phyloP scores from a whole-genome alignment of 2,797 vertebrate genomes.

The Graptemys geographica region DNA sequence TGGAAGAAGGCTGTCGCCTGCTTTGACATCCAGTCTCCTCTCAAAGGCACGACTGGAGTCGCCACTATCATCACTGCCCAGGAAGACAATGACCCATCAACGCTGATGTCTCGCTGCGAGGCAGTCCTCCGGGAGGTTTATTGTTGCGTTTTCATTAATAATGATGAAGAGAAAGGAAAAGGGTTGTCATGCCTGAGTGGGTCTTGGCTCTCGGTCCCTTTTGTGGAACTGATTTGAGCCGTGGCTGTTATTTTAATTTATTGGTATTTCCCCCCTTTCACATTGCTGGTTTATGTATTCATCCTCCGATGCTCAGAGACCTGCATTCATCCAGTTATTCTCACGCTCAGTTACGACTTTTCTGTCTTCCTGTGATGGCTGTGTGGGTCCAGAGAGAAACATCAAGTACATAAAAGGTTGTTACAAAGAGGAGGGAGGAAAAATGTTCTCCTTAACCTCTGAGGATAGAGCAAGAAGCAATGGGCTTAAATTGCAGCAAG shows the following conservation, averaged over 20 bases:
- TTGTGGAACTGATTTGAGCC: not conserved
- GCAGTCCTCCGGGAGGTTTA: not conserved
- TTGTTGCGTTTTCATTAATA: not conserved
- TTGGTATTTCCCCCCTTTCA: not conserved
- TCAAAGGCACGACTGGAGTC: not conserved
- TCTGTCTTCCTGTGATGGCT: slow-evolving; percentile 12
- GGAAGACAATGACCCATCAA: not conserved
- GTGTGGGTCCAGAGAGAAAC: not conserved
- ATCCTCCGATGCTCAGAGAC: fast-evolving
- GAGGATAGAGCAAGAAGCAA: no score
- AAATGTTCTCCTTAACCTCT: no score
- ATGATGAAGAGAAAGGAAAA: not conserved
- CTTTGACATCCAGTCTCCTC: not conserved
- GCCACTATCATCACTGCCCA: not conserved
- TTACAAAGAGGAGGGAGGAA: no score
- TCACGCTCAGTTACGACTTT: not conserved
- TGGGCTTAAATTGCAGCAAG: no score
- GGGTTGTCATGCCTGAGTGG: not conserved
- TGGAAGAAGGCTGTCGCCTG: not conserved
- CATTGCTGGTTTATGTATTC: not conserved
- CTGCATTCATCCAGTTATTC: not conserved
- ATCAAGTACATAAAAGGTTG: not conserved
- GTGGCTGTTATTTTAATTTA: not conserved
- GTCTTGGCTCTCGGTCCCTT: not conserved
- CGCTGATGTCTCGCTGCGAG: not conserved